Conservation (phyloP, 2,888 invertebrate genomes). For the Colletes collaris region DNA sequence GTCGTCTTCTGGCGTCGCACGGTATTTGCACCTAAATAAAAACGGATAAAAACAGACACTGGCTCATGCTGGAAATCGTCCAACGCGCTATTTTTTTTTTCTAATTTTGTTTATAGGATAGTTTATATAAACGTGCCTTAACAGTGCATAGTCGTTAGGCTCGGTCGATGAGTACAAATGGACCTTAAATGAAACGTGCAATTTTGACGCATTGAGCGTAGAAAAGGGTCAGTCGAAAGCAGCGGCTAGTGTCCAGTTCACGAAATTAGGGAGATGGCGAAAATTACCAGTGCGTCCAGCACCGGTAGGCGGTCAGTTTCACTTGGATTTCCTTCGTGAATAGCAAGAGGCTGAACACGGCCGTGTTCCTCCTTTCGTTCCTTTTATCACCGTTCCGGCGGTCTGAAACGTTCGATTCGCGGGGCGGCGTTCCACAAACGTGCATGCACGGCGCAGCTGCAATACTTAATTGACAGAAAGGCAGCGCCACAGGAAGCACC, state of each 20-base stretch:
- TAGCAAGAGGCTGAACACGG: not conserved
- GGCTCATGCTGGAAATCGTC: too few relatives aligned
- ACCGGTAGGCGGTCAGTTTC: conserved; percentile 55
- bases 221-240: conserved; percentile 31
- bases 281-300: conserved; percentile 71
- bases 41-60: too few relatives aligned
- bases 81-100: too few relatives aligned
- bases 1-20: conserved; percentile 4
- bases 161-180: too few relatives aligned
- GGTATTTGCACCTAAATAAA: not conserved
- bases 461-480: conserved; percentile 79
- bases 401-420: conserved; percentile 29
- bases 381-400: not conserved
- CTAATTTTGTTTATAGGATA: too few relatives aligned
- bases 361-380: not conserved
- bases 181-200: not conserved
- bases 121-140: too few relatives aligned
- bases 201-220: not conserved
- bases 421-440: conserved; percentile 1
- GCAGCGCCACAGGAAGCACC: conserved; percentile 69
- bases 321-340: conserved; percentile 21
- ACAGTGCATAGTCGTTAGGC: too few relatives aligned
- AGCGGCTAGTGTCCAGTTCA: conserved; percentile 34
- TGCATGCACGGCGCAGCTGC: conserved; percentile 72
- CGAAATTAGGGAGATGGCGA: conserved; percentile 69